phyloP scores from a whole-genome alignment of 1,140 invertebrate genomes.

The Trypoxylus dichotomus region DNA sequence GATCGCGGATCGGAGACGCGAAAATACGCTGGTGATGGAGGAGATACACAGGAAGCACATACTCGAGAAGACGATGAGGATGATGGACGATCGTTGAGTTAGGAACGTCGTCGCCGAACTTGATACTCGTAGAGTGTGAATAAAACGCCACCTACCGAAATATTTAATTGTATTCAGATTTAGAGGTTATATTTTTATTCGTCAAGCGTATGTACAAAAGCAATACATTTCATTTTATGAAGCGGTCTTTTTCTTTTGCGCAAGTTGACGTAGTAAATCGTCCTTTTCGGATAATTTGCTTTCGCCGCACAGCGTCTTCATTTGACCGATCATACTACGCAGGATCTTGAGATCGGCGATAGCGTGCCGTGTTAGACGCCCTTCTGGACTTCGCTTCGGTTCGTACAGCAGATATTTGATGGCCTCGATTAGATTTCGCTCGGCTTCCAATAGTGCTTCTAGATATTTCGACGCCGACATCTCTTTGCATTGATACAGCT shows the following conservation, averaged over 20 bases:
- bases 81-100: conserved; percentile 9
- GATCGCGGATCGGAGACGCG: conserved; percentile 39
- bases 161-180: too few relatives aligned
- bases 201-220: too few relatives aligned
- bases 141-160: too few relatives aligned
- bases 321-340: conserved; percentile 37
- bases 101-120: too few relatives aligned
- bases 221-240: not conserved
- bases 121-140: too few relatives aligned
- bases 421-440: conserved; percentile 62
- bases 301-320: not conserved
- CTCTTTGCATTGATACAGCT: conserved; percentile 60
- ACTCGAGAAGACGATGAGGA: conserved; percentile 33
- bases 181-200: too few relatives aligned
- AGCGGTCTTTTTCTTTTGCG: not conserved
- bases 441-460: conserved; percentile 51
- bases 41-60: conserved; percentile 40
- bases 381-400: conserved; percentile 71
- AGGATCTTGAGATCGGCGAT: conserved; percentile 67
- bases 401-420: conserved; percentile 70
- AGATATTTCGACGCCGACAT: conserved; percentile 57
- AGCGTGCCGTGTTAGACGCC: conserved; percentile 65
- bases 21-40: conserved; percentile 42
- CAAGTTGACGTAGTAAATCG: not conserved
- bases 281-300: not conserved